Conservation (phyloP, 2,888 invertebrate species). For the Synergus laeviventris region DNA sequence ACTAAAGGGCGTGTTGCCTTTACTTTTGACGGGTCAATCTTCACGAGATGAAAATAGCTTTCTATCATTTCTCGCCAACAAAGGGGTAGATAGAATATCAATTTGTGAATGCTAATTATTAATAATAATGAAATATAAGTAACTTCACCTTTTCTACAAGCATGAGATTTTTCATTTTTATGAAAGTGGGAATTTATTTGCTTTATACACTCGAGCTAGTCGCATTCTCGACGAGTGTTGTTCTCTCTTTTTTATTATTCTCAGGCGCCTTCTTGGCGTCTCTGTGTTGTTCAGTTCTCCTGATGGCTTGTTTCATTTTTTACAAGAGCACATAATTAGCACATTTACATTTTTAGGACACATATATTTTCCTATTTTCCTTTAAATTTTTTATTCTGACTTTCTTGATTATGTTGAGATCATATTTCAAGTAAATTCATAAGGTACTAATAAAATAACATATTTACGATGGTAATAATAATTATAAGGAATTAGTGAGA, state of each 20-base stretch:
- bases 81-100: too few species aligned
- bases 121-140: too few species aligned
- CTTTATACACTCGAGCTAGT: background rate
- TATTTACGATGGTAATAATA: too few species aligned
- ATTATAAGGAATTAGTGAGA: background rate
- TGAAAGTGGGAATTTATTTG: background rate
- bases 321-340: background rate
- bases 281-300: background rate
- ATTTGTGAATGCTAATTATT: too few species aligned
- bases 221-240: background rate
- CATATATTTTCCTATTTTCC: background rate
- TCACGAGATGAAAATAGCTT: background rate
- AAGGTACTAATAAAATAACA: too few species aligned
- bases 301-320: background rate
- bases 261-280: background rate
- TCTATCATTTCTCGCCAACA: too few species aligned
- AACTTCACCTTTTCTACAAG: too few species aligned
- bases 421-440: too few species aligned
- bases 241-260: background rate
- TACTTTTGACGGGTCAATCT: background rate
- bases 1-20: background rate
- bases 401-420: background rate
- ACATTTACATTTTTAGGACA: background rate
- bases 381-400: background rate
- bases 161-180: background rate